A percentile compares a stretch with the other conserved stretches of the same genome.
Evolutionary conservation across 2,888 invertebrate genomes (phyloP).

Genomic region (Scaptomyza tumidula): DNA sequence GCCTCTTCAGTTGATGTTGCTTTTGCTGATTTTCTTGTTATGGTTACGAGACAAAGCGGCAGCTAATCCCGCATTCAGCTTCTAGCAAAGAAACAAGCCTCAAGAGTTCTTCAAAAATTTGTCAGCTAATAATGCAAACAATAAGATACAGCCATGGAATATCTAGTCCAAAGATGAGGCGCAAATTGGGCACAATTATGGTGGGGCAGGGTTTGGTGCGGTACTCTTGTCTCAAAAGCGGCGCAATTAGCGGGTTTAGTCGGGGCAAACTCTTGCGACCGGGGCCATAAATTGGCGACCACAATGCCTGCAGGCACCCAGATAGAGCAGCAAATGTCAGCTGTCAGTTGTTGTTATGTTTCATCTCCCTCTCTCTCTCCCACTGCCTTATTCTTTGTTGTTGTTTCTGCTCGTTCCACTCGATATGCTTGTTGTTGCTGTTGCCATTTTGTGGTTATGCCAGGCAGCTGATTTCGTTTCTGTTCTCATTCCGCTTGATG

Average conservation of each 20-base stretch:
- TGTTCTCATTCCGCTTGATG: constrained; percentile 55
- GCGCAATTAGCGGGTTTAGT: constrained; percentile 82
- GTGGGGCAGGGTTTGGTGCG: not conserved
- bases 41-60: constrained; percentile 58
- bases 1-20: constrained; percentile 15
- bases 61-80: constrained; percentile 59
- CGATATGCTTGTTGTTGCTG: constrained; percentile 23
- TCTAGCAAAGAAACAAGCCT: constrained; percentile 10
- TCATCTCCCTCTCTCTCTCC: not conserved
- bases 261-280: constrained; percentile 39
- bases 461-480: constrained; percentile 38
- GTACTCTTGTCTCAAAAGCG: constrained; percentile 65
- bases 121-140: constrained; percentile 76
- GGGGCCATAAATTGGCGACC: constrained; percentile 60
- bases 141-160: constrained; percentile 37
- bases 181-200: constrained; percentile 66
- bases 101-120: constrained; percentile 56
- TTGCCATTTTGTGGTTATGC: constrained; percentile 51
- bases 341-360: constrained; percentile 51
- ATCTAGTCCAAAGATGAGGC: constrained; percentile 43
- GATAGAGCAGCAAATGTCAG: constrained; percentile 73
- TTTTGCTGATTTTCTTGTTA: constrained; percentile 29
- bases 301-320: constrained; percentile 62
- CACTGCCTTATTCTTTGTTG: not conserved
- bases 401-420: constrained; percentile 1